These are phyloP conservation scores for Myiothlypis chrysogaster DNA, from an alignment of 2,797 vertebrate species.

Conservation along the genomic window DNA sequence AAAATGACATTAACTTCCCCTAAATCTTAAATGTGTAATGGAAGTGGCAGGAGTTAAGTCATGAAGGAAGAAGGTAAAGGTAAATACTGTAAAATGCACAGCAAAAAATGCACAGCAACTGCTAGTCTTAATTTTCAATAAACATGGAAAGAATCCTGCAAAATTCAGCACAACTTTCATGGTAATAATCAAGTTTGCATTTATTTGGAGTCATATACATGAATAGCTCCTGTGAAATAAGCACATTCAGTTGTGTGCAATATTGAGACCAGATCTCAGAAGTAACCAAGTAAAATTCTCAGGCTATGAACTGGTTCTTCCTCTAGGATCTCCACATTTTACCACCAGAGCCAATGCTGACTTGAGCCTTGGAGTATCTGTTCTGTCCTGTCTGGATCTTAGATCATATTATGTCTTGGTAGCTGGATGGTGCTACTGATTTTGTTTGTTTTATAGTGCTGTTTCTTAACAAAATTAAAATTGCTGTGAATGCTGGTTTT, in stretches of 20 bases:
- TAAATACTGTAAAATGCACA: not conserved
- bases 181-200: not conserved
- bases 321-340: not conserved
- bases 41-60: not conserved
- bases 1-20: not conserved
- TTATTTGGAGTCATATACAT: not conserved
- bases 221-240: not conserved
- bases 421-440: not conserved
- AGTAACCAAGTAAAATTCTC: not conserved
- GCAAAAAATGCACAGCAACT: not conserved
- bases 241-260: accelerated
- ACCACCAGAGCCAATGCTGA: not conserved
- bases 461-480: not conserved
- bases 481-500: not conserved
- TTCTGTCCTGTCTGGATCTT: not conserved
- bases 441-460: not conserved
- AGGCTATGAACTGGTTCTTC: not conserved
- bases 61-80: not conserved
- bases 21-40: not conserved
- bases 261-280: not conserved
- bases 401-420: not conserved
- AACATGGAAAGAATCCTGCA: not conserved
- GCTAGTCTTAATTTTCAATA: not conserved
- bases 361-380: not conserved
- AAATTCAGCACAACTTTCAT: not conserved